Evolutionary conservation across 2,113 vertebrate genomes (phyloP).

Genomic region (Salvelinus sp.): DNA sequence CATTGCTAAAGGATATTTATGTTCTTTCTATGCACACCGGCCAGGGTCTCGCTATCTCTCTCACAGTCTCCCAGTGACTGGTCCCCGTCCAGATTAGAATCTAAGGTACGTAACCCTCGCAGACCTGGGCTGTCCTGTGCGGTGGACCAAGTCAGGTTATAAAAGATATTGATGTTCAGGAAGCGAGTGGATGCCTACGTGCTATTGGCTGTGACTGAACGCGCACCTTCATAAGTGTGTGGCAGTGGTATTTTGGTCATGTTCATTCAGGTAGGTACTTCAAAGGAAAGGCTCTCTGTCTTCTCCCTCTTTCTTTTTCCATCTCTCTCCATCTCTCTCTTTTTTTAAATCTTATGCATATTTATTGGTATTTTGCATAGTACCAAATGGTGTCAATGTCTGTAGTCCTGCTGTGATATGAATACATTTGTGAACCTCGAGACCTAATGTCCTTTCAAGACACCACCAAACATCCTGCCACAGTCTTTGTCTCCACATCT

Average conservation of each 20-base stretch:
- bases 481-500: neutral
- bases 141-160: slow-evolving; percentile 42
- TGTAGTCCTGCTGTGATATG: neutral
- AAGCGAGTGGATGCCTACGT: slow-evolving; percentile 62
- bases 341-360: neutral
- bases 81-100: slow-evolving; percentile 35
- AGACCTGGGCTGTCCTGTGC: slow-evolving; percentile 19
- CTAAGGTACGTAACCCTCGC: slow-evolving; percentile 60
- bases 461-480: slow-evolving; percentile 4
- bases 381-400: neutral
- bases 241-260: slow-evolving; percentile 25
- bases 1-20: no score
- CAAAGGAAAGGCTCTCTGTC: neutral
- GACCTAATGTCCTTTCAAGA: slow-evolving; percentile 21
- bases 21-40: no score
- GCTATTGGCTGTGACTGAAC: slow-evolving; percentile 37
- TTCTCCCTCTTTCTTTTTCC: neutral
- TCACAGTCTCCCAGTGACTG: no score
- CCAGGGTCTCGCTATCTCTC: no score
- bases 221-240: slow-evolving; percentile 15
- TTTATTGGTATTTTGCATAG: neutral
- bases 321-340: neutral
- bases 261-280: slow-evolving; percentile 34
- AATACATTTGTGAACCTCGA: slow-evolving; percentile 6
- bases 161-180: slow-evolving; percentile 56